Conservation (phyloP, 37 sponge, comb jelly and placozoan species). For the Geodia barretti region DNA sequence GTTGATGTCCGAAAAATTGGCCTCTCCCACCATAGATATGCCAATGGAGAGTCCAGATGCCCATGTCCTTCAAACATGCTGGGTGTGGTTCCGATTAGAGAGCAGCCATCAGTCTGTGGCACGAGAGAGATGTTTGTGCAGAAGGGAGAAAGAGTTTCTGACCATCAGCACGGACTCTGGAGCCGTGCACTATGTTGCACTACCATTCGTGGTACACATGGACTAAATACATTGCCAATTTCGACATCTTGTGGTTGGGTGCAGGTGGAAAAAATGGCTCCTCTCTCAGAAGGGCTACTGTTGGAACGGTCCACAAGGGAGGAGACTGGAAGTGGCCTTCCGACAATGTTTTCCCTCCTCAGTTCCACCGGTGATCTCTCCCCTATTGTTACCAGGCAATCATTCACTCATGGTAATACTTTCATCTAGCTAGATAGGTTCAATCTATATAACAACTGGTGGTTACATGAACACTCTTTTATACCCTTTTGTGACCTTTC, state of each 20-base stretch:
- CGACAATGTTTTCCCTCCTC: conserved; percentile 64
- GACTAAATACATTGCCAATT: too few relatives aligned
- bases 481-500: too few relatives aligned
- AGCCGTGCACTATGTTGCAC: conserved; percentile 45
- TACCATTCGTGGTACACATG: conserved; percentile 73
- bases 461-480: too few relatives aligned
- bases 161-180: conserved; percentile 51
- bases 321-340: conserved; percentile 44
- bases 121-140: conserved; percentile 38
- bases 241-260: background rate
- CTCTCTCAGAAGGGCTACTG: conserved; percentile 51
- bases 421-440: too few relatives aligned
- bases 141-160: conserved; percentile 32
- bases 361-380: conserved; percentile 74
- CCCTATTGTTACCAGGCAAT: conserved; percentile 53
- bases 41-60: too few relatives aligned
- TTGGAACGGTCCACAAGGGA: conserved; percentile 35
- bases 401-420: too few relatives aligned
- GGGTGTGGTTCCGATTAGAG: background rate
- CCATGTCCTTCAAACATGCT: background rate
- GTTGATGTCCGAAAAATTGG: too few relatives aligned
- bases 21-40: too few relatives aligned
- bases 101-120: background rate
- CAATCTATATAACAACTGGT: too few relatives aligned
- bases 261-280: conserved; percentile 57